phyloP scores from a whole-genome alignment of 2,797 vertebrate genomes.

The Bovichtus diacanthus region DNA sequence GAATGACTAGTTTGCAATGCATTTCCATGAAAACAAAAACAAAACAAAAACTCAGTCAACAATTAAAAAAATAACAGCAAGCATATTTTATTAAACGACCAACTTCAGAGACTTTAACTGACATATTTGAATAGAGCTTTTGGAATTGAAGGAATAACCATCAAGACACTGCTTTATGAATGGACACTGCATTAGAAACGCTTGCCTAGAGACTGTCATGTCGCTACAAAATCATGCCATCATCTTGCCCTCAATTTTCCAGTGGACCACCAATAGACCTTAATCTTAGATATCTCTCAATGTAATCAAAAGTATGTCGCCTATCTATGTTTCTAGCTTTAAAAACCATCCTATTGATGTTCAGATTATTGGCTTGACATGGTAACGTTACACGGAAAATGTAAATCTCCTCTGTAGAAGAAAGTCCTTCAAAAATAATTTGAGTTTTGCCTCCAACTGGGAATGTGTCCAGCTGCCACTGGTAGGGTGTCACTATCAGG shows the following conservation, averaged over 20 bases:
- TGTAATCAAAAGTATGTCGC: background rate
- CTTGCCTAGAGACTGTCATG: background rate
- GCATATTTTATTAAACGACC: background rate
- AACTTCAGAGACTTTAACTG: background rate
- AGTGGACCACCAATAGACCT: background rate
- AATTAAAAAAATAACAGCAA: background rate
- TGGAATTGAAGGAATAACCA: background rate
- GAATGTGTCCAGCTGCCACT: constrained; percentile 6
- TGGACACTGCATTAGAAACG: background rate
- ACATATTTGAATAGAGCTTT: background rate
- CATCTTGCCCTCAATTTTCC: background rate
- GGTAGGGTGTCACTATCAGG: constrained; percentile 23
- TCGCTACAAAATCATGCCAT: background rate
- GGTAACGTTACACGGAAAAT: background rate
- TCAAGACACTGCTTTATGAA: background rate
- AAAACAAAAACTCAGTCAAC: background rate
- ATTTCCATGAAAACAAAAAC: background rate
- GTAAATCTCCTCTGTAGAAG: background rate
- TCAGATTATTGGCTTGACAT: background rate
- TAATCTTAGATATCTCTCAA: background rate
- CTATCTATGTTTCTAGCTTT: background rate
- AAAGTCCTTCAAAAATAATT: background rate
- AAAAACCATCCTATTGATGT: background rate
- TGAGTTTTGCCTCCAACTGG: background rate
- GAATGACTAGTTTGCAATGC: background rate